phyloP scores from a whole-genome alignment of 2,888 invertebrate species.

The Hirtodrosophila cameraria region DNA sequence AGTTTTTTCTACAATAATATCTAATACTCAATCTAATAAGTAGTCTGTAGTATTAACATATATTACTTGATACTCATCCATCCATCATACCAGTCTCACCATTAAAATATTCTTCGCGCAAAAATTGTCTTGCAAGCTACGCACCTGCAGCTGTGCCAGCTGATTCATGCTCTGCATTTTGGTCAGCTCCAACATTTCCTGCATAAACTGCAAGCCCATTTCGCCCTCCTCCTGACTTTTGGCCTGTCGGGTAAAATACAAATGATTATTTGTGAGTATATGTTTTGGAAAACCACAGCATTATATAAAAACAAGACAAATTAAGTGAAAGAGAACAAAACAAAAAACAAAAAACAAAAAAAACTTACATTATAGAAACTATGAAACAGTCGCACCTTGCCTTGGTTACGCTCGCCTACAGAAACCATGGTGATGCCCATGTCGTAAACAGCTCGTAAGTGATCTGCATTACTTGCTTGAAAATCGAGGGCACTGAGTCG shows the following conservation, averaged over 20 bases:
- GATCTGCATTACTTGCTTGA: constrained; percentile 93
- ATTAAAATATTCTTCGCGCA: constrained; percentile 8
- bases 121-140: constrained; percentile 41
- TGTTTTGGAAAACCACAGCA: background rate
- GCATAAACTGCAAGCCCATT: constrained; percentile 97
- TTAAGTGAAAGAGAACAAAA: constrained; percentile 19
- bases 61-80: background rate
- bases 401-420: constrained; percentile 88
- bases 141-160: constrained; percentile 82
- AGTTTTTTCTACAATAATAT: background rate
- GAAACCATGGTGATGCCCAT: constrained; percentile 98
- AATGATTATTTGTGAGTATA: background rate
- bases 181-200: constrained; percentile 97
- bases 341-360: constrained; percentile 41
- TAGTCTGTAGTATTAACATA: no score
- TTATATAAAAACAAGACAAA: background rate
- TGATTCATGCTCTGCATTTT: constrained; percentile 86
- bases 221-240: constrained; percentile 93
- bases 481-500: constrained; percentile 89
- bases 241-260: constrained; percentile 87
- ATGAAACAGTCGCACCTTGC: constrained; percentile 95
- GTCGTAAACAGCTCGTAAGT: constrained; percentile 92
- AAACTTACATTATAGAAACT: constrained; percentile 92
- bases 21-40: background rate
- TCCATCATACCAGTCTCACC: constrained; percentile 25